Conservation (phyloP, 53 echinoderm and acorn worm genomes). For the Arbacia lixula region DNA sequence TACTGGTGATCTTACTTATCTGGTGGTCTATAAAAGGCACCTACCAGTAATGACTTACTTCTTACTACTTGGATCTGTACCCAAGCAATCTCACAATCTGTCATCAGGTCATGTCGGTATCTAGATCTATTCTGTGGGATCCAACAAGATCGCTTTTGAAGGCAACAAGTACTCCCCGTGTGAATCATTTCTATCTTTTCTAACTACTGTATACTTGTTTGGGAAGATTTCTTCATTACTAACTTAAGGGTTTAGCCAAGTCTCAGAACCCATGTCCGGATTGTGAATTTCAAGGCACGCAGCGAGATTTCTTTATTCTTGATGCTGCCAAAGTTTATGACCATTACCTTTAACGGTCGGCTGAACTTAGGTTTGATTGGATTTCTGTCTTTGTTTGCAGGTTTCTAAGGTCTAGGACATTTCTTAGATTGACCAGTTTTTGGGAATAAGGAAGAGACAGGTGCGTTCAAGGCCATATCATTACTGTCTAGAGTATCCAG, state of each 20-base stretch:
- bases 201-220: conserved; percentile 6
- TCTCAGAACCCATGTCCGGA: conserved; percentile 31
- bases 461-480: background rate
- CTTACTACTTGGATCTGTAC: conserved; percentile 24
- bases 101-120: background rate
- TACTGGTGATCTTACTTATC: conserved; percentile 6
- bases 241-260: conserved; percentile 8
- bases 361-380: conserved; percentile 15
- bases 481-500: conserved; percentile 1
- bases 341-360: conserved; percentile 37
- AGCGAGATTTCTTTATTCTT: conserved; percentile 33
- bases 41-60: conserved; percentile 31
- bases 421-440: background rate
- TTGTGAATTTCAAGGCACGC: conserved; percentile 37
- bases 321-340: conserved; percentile 27
- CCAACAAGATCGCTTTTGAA: conserved; percentile 20
- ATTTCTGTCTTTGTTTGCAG: conserved; percentile 1
- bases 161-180: conserved; percentile 30
- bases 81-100: conserved; percentile 49
- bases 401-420: background rate
- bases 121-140: conserved; percentile 22
- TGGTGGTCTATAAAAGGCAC: conserved; percentile 26
- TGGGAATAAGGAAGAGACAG: background rate
- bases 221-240: conserved; percentile 13
- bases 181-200: conserved; percentile 16